Percentiles rank a stretch among this genome's conserved stretches.
Evolutionary conservation across 2,888 invertebrate species (phyloP).

Genomic region (Cheilosia scutellata): DNA sequence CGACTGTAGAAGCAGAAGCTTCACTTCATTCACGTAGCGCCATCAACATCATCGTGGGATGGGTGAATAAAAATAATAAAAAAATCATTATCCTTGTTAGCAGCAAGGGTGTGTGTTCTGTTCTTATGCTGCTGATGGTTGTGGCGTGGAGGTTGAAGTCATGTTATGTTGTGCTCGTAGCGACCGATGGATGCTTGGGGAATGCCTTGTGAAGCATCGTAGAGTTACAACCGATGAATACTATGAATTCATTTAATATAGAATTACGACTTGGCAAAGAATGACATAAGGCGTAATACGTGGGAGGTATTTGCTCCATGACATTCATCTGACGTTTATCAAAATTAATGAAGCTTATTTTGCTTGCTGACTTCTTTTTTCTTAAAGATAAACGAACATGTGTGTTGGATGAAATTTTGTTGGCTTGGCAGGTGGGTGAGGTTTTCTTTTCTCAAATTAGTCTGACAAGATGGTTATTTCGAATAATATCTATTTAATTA

Average conservation of each 20-base stretch:
- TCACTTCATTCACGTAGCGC: slow-evolving; percentile 62
- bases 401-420: slow-evolving; percentile 4
- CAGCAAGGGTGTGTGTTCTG: slow-evolving; percentile 1
- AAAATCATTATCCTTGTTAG: slow-evolving; percentile 59
- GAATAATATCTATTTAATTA: no score
- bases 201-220: slow-evolving; percentile 5
- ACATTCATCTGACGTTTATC: slow-evolving; percentile 64
- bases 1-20: slow-evolving; percentile 28
- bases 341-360: slow-evolving; percentile 47
- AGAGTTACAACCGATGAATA: slow-evolving; percentile 43
- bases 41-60: slow-evolving; percentile 52
- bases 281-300: slow-evolving; percentile 51
- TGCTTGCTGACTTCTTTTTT: not conserved
- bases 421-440: not conserved
- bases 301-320: slow-evolving; percentile 32
- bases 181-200: not conserved
- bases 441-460: slow-evolving; percentile 24
- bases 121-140: not conserved
- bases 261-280: slow-evolving; percentile 33
- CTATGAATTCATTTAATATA: slow-evolving; percentile 44
- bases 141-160: not conserved
- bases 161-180: slow-evolving; percentile 1
- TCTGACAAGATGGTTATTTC: slow-evolving; percentile 12
- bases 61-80: slow-evolving; percentile 65
- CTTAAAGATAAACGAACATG: not conserved